Evolutionary conservation across 2,888 invertebrate species (phyloP).

Genomic region (Rhopalosiphum nymphaeae): DNA sequence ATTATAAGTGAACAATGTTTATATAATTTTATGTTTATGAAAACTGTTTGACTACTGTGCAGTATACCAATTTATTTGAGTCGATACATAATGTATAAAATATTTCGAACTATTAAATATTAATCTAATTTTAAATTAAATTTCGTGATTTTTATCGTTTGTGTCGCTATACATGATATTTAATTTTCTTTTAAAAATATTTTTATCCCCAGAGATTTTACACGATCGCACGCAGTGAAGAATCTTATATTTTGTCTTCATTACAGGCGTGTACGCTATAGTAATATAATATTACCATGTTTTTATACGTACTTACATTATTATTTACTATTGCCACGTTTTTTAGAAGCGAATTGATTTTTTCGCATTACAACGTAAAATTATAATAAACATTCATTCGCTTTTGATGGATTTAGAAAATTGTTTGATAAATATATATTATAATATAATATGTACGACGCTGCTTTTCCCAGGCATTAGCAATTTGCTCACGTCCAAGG

Average conservation of each 20-base stretch:
- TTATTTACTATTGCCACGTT: background rate
- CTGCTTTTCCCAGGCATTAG: background rate
- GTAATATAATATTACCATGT: background rate
- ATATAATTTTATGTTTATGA: background rate
- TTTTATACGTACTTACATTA: background rate
- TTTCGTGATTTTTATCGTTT: background rate
- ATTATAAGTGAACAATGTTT: background rate
- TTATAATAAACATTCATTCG: background rate
- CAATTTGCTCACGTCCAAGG: background rate
- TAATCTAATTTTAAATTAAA: slow-evolving; percentile 1
- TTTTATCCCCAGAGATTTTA: background rate
- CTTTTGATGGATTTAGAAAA: background rate
- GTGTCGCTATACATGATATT: background rate
- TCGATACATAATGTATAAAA: background rate
- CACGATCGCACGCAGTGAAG: background rate
- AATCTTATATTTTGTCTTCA: background rate
- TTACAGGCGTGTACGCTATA: background rate
- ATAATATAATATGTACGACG: background rate
- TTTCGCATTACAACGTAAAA: background rate
- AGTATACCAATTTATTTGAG: no score
- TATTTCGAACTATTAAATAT: no score
- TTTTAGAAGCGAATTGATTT: background rate
- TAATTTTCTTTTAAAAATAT: background rate
- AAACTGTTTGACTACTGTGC: background rate
- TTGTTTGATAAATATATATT: no score